Percentiles rank a stretch among this genome's conserved stretches.
Conservation (phyloP, 2,797 vertebrate species). For the Kryptopterus vitreolus region DNA sequence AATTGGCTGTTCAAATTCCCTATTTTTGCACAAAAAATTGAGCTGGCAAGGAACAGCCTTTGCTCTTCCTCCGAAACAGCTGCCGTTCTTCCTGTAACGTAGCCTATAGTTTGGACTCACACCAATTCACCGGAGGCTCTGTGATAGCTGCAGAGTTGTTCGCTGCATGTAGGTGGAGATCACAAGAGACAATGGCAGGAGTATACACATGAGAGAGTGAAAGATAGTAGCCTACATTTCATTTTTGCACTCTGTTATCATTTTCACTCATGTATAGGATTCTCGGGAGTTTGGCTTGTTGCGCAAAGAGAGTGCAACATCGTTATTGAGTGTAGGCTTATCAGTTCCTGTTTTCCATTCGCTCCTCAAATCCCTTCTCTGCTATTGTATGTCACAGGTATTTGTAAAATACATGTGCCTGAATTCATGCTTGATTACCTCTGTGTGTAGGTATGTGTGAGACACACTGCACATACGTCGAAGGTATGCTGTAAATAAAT, state of each 20-base stretch:
- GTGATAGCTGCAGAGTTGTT: slow-evolving; percentile 32
- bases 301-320: slow-evolving; percentile 24
- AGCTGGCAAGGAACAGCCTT: slow-evolving; percentile 24
- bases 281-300: slow-evolving; percentile 20
- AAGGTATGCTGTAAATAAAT: slow-evolving; percentile 71
- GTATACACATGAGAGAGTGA: slow-evolving; percentile 17
- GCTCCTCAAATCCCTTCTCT: slow-evolving; percentile 44
- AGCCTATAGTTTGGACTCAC: slow-evolving; percentile 28
- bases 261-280: slow-evolving; percentile 24
- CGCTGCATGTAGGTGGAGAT: slow-evolving; percentile 37
- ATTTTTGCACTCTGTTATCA: slow-evolving; percentile 39
- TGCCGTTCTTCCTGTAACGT: slow-evolving; percentile 38
- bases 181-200: slow-evolving; percentile 18
- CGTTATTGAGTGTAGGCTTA: slow-evolving; percentile 35
- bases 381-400: slow-evolving; percentile 59
- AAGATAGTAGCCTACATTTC: slow-evolving; percentile 45
- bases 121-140: slow-evolving; percentile 44
- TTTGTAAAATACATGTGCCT: slow-evolving; percentile 73
- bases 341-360: slow-evolving; percentile 49
- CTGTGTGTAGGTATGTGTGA: slow-evolving; percentile 62
- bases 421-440: slow-evolving; percentile 80
- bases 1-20: slow-evolving; percentile 7
- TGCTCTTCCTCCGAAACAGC: slow-evolving; percentile 39
- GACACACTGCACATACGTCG: slow-evolving; percentile 56
- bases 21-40: slow-evolving; percentile 7